These are phyloP conservation scores for Pardalotus punctatus DNA, from an alignment of 2,113 vertebrate genomes.

Conservation along the genomic window DNA sequence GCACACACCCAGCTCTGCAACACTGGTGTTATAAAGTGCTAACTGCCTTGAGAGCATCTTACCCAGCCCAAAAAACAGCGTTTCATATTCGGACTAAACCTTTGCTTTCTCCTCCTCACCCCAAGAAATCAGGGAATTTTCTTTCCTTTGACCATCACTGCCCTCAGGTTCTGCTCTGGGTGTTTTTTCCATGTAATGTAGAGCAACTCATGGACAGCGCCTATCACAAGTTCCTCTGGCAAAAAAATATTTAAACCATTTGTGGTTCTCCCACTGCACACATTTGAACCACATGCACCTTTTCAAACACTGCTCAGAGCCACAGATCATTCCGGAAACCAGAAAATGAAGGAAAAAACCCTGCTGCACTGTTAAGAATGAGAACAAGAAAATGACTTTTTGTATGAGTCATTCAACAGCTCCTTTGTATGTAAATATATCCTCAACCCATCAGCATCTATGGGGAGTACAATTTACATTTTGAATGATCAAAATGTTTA, in stretches of 20 bases:
- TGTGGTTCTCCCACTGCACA: neutral
- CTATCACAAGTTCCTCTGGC: neutral
- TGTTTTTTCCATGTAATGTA: neutral
- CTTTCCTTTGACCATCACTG: neutral
- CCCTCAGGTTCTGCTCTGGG: neutral
- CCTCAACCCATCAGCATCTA: conserved; percentile 42
- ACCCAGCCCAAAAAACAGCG: neutral
- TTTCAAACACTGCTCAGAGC: neutral
- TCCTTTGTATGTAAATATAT: conserved; percentile 53
- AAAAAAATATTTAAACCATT: neutral
- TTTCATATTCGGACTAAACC: neutral
- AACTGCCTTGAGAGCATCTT: neutral
- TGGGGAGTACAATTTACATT: conserved; percentile 69
- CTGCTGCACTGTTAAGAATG: neutral
- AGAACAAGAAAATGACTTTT: conserved; percentile 19
- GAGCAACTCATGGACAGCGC: neutral
- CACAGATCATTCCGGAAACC: neutral
- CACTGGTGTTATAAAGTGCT: neutral
- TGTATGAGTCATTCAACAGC: neutral
- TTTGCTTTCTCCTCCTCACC: neutral
- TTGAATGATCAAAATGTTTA: conserved; percentile 68
- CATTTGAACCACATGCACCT: neutral
- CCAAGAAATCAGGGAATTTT: neutral
- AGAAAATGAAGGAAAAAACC: neutral
- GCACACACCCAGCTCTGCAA: neutral